These are phyloP conservation scores for Rhopalosiphum maidis DNA, from an alignment of 1,140 invertebrate species.

Conservation along the genomic window DNA sequence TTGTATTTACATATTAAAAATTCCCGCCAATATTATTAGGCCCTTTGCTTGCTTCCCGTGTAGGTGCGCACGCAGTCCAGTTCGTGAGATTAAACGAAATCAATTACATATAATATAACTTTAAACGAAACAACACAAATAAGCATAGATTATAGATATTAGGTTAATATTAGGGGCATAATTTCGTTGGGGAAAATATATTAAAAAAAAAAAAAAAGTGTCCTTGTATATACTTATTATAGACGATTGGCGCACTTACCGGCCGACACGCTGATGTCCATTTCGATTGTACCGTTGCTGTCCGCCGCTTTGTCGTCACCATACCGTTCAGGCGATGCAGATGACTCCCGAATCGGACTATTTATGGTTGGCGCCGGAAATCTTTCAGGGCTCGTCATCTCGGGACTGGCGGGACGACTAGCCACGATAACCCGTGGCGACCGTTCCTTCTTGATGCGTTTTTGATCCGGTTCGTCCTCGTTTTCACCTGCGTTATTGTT, in stretches of 20 bases:
- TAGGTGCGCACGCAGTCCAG: no score
- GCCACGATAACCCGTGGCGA: background rate
- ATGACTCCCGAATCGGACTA: background rate
- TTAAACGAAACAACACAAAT: background rate
- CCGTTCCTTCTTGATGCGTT: background rate
- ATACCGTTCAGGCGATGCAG: background rate
- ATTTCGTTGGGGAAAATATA: background rate
- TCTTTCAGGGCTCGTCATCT: background rate
- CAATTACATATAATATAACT: no score
- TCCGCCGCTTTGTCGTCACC: background rate
- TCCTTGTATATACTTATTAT: background rate
- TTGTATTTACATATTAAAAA: background rate
- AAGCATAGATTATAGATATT: background rate
- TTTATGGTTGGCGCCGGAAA: background rate
- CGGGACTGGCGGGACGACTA: background rate
- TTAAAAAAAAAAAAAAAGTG: background rate
- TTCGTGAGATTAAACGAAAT: no score
- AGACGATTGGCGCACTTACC: background rate
- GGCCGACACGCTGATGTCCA: slow-evolving; percentile 35
- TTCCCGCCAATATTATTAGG: no score
- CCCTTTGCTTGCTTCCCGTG: background rate
- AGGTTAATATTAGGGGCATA: background rate
- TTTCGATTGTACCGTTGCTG: slow-evolving; percentile 7
- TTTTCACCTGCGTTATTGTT: slow-evolving; percentile 47
- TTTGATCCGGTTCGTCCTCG: background rate